Base-by-base conservation (phyloP, 2,888 invertebrate species). In the Aelia acuminata region DNA sequence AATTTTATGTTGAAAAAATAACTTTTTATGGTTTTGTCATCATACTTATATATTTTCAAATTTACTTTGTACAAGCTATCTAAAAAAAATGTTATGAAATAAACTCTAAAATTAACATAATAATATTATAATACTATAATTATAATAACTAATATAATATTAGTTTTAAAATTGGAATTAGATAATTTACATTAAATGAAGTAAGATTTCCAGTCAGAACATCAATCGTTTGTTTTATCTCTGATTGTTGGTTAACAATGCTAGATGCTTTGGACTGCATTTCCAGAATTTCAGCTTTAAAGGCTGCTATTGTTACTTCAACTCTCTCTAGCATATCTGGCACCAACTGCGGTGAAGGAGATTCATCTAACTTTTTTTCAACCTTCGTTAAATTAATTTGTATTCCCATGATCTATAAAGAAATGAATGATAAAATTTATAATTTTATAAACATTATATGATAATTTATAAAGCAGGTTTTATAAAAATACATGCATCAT, bases 231-330 rank as follows among this genome's bases (percentile, higher is more conserved):
- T 90, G 89, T 85, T 90, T 90, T 31, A 91, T 88, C 49, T 90
- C 88, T 49, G 88, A 90, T 86, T 90, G 90, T 48, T 91, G 90
- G 63, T 92, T 92, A 90, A 93, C 93, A 57, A 93, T 90, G 11
- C 91, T 91, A 3, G 91, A 91, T 13, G 92, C 92, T 4, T 92
- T 93, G 0, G 91, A 91, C 87, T 91, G 91, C 88, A 93, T 91
- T 90, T 93, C 93, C 89, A 92, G 91, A 90, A 95, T 94, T 92
- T 94, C 94, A 89, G 95, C 94, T 5, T 95, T 95, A 90, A 95
- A 93, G 50, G 93, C 93, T 3, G 94, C 94, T 3, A 95, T 94
- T 88, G 93, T 94, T 75, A 92, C 92, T 90, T 94, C 93, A 86
- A 95, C 91, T 47, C 93, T 94, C 20, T 93, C 93, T 80, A 95